A percentile compares a stretch with the other conserved stretches of the same genome.
Conservation (phyloP, 2,797 vertebrate species). For the Artibeus lituratus region DNA sequence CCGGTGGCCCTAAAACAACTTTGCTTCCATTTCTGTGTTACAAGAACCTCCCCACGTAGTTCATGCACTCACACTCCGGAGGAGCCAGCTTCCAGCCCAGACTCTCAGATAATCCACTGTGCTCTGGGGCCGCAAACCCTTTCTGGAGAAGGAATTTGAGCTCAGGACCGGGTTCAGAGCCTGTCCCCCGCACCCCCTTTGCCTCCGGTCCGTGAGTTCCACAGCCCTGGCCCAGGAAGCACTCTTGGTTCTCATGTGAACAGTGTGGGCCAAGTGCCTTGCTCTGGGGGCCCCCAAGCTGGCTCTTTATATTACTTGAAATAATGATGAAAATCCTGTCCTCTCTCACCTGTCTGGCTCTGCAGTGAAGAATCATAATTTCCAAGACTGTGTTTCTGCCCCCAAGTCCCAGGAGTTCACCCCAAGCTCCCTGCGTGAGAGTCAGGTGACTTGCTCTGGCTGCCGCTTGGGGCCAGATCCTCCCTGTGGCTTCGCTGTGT, state of each 20-base stretch:
- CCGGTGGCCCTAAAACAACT: neutral
- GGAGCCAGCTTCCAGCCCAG: neutral
- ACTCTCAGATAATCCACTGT: neutral
- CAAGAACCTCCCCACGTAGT: neutral
- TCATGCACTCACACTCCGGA: fast-evolving
- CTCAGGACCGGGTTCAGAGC: neutral
- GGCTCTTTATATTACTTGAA: neutral
- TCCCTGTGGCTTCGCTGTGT: fast-evolving
- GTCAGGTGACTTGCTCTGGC: neutral
- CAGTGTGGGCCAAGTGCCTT: neutral
- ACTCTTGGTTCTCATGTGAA: fast-evolving
- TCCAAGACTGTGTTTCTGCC: neutral
- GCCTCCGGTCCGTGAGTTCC: neutral
- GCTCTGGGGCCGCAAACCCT: neutral
- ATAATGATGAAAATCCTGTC: neutral
- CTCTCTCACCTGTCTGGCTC: neutral
- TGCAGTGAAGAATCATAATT: fast-evolving
- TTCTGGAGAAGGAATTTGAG: fast-evolving
- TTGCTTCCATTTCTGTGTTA: neutral
- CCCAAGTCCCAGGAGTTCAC: neutral
- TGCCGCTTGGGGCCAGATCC: neutral
- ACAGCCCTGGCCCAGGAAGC: fast-evolving
- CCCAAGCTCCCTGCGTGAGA: neutral
- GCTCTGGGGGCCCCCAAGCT: neutral
- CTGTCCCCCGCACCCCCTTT: fast-evolving